phyloP scores from a whole-genome alignment of 2,113 vertebrate genomes.

The Tragelaphus buxtoni region DNA sequence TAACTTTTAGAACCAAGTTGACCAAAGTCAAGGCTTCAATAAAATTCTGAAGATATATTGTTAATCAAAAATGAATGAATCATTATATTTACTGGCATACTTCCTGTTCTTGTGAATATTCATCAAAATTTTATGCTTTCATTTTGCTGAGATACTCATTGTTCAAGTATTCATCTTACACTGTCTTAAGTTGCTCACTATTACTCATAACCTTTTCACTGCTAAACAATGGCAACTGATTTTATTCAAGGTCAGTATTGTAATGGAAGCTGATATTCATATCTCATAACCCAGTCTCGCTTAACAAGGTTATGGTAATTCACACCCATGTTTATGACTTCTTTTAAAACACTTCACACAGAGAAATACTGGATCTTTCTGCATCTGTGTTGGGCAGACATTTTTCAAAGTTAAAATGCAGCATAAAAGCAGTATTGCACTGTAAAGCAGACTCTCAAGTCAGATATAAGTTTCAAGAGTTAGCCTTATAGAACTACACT shows the following conservation, averaged over 20 bases:
- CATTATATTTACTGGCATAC: neutral
- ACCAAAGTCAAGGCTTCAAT: neutral
- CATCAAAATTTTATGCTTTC: neutral
- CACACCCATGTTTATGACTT: neutral
- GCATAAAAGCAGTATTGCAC: neutral
- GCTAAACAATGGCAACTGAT: neutral
- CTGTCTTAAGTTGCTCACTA: fast-evolving
- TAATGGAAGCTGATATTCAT: neutral
- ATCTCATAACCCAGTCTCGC: neutral
- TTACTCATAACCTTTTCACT: neutral
- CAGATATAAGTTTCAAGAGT: constrained; percentile 45
- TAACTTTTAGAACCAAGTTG: neutral
- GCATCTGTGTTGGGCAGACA: neutral
- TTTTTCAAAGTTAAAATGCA: neutral
- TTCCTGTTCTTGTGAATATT: neutral
- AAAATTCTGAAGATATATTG: neutral
- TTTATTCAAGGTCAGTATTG: constrained; percentile 24
- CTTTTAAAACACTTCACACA: neutral
- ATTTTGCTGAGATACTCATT: neutral
- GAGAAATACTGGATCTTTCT: neutral
- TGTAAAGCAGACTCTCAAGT: constrained; percentile 46
- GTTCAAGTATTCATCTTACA: neutral
- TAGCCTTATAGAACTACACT: constrained; percentile 42
- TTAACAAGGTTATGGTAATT: constrained; percentile 39
- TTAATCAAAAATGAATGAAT: neutral